Conservation (phyloP, 2,797 vertebrate genomes). For the Microctenopoma stevenorrisi region DNA sequence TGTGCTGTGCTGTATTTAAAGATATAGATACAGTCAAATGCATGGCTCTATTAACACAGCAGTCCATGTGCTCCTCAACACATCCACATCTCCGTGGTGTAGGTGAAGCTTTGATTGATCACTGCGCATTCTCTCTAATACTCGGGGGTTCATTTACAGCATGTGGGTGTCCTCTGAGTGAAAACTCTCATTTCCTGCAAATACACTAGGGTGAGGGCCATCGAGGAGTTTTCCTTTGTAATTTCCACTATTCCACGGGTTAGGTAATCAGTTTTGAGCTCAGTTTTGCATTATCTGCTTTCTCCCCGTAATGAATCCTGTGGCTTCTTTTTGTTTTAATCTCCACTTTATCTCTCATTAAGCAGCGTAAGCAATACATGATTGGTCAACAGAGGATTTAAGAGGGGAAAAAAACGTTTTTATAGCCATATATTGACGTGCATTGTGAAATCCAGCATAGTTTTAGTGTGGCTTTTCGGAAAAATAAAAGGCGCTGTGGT, state of each 20-base stretch:
- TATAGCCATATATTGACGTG: constrained; percentile 32
- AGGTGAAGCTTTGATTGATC: constrained; percentile 77
- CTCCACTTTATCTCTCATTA: constrained; percentile 63
- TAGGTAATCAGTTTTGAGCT: constrained; percentile 25
- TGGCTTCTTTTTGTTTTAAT: constrained; percentile 51
- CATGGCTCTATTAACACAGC: constrained; percentile 19
- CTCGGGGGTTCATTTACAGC: constrained; percentile 60
- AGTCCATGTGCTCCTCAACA: constrained; percentile 35
- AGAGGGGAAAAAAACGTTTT: constrained; percentile 50
- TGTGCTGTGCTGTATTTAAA: too few species aligned
- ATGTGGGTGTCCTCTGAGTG: constrained; percentile 63
- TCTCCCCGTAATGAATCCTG: constrained; percentile 40
- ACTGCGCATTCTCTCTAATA: constrained; percentile 39
- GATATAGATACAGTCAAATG: constrained; percentile 16
- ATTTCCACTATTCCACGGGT: background rate
- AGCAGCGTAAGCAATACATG: constrained; percentile 44
- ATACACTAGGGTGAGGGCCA: constrained; percentile 45
- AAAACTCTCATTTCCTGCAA: constrained; percentile 65
- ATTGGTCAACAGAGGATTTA: constrained; percentile 59
- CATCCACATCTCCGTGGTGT: constrained; percentile 56
- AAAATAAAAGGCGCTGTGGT: constrained; percentile 72
- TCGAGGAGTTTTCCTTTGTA: constrained; percentile 38
- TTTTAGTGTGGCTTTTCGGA: constrained; percentile 55
- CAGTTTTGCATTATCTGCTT: constrained; percentile 4
- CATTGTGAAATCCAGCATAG: constrained; percentile 54